These are phyloP conservation scores for Ceyx cyanopectus DNA, from an alignment of 2,113 vertebrate genomes.

Conservation along the genomic window DNA sequence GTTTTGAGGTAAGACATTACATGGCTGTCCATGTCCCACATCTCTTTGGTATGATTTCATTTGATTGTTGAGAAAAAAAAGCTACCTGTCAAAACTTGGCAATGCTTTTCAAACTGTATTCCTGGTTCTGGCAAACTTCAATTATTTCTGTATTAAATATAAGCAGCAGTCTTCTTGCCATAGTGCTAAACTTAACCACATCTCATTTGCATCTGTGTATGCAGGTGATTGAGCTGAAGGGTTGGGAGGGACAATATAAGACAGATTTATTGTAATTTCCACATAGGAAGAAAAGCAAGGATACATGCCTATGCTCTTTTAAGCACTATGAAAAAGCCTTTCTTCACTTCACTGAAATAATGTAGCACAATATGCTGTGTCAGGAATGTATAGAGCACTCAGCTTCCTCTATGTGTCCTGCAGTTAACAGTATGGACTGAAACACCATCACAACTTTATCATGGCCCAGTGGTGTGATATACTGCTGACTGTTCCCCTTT, in stretches of 20 bases:
- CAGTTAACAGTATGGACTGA: not conserved
- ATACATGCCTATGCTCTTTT: not conserved
- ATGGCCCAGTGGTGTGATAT: not conserved
- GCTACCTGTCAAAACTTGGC: not conserved
- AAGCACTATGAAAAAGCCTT: not conserved
- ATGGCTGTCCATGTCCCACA: no score
- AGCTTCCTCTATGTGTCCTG: not conserved
- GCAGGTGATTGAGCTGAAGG: not conserved
- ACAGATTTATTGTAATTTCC: not conserved
- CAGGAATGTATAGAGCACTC: not conserved
- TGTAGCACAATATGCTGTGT: not conserved
- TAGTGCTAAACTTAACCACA: not conserved
- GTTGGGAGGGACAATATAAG: not conserved
- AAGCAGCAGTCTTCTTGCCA: not conserved
- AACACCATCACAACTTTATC: not conserved
- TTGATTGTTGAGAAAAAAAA: not conserved
- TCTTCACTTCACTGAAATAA: not conserved
- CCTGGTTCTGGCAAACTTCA: not conserved
- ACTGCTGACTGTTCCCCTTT: not conserved
- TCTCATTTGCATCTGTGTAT: not conserved
- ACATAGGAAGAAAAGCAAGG: not conserved
- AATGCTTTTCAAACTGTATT: not conserved
- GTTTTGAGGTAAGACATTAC: not conserved
- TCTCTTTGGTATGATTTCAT: not conserved
- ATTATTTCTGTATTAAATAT: not conserved